Evolutionary conservation across 37 sponge, comb jelly and placozoan genomes (phyloP).

Genomic region (Theonella swinhoei): DNA sequence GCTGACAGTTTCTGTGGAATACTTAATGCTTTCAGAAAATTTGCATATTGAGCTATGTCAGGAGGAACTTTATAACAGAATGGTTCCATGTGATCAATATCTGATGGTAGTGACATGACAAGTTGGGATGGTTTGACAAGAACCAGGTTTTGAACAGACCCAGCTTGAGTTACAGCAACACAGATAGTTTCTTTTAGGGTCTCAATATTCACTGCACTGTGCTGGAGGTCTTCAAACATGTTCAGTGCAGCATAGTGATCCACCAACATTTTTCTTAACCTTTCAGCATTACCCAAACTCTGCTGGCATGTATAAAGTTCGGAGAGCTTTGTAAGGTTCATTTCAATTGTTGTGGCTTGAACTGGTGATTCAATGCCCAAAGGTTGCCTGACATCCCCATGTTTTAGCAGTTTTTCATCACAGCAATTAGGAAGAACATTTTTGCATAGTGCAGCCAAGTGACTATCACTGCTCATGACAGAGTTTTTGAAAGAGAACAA

Average conservation of each 20-base stretch:
- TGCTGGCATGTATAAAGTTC: not conserved
- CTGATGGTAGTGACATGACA: not conserved
- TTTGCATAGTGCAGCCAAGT: slow-evolving; percentile 6
- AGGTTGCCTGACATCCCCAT: not conserved
- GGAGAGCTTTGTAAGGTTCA: slow-evolving; percentile 17
- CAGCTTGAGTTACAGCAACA: not conserved
- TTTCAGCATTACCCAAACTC: not conserved
- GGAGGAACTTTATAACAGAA: slow-evolving; percentile 36
- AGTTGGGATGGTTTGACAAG: slow-evolving; percentile 38
- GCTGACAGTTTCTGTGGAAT: slow-evolving; percentile 9
- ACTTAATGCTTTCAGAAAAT: not conserved
- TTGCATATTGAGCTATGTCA: not conserved
- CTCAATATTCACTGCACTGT: too few relatives aligned
- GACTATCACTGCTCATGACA: not conserved
- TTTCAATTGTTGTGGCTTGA: slow-evolving; percentile 6
- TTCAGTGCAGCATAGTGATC: slow-evolving; percentile 43
- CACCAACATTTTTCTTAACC: slow-evolving; percentile 3
- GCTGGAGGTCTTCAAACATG: not conserved
- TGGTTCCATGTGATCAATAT: slow-evolving; percentile 4
- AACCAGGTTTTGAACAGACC: not conserved
- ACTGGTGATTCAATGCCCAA: slow-evolving; percentile 24
- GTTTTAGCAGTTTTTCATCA: not conserved
- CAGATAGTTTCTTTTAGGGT: not conserved
- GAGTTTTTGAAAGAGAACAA: slow-evolving; percentile 20
- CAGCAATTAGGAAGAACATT: slow-evolving; percentile 25